phyloP scores from a whole-genome alignment of 1,140 invertebrate genomes.

The Bactericera cockerelli region DNA sequence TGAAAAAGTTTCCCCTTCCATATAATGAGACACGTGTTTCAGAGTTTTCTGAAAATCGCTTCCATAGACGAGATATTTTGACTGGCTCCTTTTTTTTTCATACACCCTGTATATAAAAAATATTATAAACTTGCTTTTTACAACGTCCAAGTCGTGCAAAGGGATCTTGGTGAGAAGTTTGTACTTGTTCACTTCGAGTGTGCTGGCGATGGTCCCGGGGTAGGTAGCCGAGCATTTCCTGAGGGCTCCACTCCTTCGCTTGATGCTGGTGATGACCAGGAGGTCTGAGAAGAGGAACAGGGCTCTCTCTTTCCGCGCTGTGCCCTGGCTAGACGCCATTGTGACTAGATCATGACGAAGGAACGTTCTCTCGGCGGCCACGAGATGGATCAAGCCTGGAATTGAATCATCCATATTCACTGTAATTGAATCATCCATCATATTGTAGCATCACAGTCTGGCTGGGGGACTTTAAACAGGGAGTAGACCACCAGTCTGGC shows the following conservation, averaged over 20 bases:
- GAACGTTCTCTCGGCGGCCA: conserved; percentile 41
- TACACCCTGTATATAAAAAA: no score
- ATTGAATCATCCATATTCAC: no score
- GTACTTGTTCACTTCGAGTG: conserved; percentile 86
- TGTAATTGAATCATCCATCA: no score
- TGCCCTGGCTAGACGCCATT: conserved; percentile 58
- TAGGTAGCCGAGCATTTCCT: conserved; percentile 54
- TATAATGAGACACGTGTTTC: no score
- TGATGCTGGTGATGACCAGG: conserved; percentile 82
- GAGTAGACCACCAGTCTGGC: no score
- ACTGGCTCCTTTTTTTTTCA: no score
- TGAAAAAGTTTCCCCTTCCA: no score
- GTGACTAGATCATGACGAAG: conserved; percentile 72
- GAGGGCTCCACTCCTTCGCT: conserved; percentile 73
- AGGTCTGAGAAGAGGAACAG: conserved; percentile 91
- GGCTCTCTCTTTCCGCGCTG: conserved; percentile 77
- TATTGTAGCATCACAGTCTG: no score
- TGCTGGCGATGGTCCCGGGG: conserved; percentile 50
- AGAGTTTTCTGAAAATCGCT: no score
- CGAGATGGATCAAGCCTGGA: conserved; percentile 29
- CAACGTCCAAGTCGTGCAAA: conserved; percentile 78
- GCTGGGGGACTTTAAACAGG: no score
- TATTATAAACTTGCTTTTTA: conserved; percentile 69
- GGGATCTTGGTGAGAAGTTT: conserved; percentile 83
- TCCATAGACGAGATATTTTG: no score